Percentiles rank a stretch among this genome's conserved stretches.
Conservation (phyloP, 2,888 invertebrate genomes). For the Argyresthia goedartella region DNA sequence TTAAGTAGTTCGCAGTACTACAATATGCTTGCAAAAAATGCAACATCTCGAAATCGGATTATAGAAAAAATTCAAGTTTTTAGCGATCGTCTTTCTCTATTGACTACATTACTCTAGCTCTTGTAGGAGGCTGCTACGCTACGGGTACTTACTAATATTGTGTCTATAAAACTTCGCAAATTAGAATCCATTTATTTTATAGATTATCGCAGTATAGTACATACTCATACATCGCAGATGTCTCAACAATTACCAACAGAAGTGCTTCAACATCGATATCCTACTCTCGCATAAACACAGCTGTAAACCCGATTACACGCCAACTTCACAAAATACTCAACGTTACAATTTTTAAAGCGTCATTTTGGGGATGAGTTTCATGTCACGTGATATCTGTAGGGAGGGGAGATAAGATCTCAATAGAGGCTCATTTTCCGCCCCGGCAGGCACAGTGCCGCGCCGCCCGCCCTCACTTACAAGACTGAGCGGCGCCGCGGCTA, state of each 20-base stretch:
- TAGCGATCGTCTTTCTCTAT: too few relatives aligned
- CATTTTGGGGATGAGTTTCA: background rate
- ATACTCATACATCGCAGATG: background rate
- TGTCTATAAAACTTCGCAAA: too few relatives aligned
- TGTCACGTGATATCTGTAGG: background rate
- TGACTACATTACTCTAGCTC: too few relatives aligned
- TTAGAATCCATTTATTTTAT: background rate
- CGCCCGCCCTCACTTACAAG: slow-evolving; percentile 16
- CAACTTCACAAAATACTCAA: too few relatives aligned
- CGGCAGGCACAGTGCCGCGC: background rate
- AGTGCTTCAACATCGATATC: background rate
- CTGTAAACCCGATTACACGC: too few relatives aligned
- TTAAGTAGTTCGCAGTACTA: too few relatives aligned
- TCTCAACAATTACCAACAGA: background rate
- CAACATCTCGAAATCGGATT: too few relatives aligned
- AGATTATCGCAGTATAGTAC: background rate
- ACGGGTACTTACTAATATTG: too few relatives aligned
- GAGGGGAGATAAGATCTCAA: background rate
- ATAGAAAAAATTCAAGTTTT: too few relatives aligned
- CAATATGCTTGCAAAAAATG: too few relatives aligned
- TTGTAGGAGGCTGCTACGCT: too few relatives aligned
- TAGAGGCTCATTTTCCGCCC: background rate
- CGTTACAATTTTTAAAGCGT: background rate
- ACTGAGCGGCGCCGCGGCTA: slow-evolving; percentile 38
- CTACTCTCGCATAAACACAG: too few relatives aligned